These are phyloP conservation scores for Aphyosemion australe DNA, from an alignment of 2,113 vertebrate genomes.

Conservation along the genomic window DNA sequence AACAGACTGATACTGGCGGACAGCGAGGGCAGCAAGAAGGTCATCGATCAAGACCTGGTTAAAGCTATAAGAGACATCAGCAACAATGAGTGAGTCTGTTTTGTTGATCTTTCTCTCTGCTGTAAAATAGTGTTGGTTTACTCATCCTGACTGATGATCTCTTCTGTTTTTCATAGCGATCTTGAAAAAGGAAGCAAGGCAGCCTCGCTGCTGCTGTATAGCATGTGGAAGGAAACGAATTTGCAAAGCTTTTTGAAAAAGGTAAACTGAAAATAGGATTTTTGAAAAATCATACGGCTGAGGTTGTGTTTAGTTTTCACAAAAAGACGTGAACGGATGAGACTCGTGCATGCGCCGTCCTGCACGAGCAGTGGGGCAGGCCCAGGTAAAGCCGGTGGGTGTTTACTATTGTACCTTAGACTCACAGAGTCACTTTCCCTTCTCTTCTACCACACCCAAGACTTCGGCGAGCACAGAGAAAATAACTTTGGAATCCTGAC, in stretches of 20 bases:
- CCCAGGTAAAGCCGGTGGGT: slow-evolving; percentile 1
- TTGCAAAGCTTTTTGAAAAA: slow-evolving; percentile 85
- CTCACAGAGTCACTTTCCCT: slow-evolving; percentile 46
- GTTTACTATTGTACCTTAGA: slow-evolving; percentile 26
- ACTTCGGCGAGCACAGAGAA: slow-evolving; percentile 37
- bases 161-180: slow-evolving; percentile 31
- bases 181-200: slow-evolving; percentile 80
- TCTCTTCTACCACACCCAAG: slow-evolving; percentile 48
- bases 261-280: slow-evolving; percentile 69
- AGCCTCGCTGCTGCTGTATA: slow-evolving; percentile 86
- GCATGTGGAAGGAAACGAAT: slow-evolving; percentile 87
- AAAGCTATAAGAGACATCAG: slow-evolving; percentile 75
- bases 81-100: slow-evolving; percentile 75
- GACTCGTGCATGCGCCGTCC: neutral
- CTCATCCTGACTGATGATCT: neutral
- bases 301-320: neutral
- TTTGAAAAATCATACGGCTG: neutral
- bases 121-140: neutral
- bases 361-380: neutral
- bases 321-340: neutral
- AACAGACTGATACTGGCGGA: slow-evolving; percentile 83
- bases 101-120: neutral
- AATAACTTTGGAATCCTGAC: slow-evolving; percentile 63
- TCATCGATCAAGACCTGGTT: slow-evolving; percentile 77
- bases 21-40: slow-evolving; percentile 81